Base-by-base conservation (phyloP, 2,888 invertebrate genomes). In the Mechanitis mazaeus region DNA sequence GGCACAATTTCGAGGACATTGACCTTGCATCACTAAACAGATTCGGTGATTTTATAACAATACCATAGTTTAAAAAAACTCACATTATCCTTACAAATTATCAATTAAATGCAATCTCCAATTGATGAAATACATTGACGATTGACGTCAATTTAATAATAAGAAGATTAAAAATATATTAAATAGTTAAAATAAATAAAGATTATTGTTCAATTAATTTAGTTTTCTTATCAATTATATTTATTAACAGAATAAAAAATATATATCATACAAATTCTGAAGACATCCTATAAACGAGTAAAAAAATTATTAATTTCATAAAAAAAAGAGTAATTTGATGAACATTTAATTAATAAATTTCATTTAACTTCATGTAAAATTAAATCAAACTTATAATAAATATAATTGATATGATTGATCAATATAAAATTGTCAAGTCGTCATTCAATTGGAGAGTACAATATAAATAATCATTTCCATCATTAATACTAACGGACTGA, bases 401-500 rank as follows among this genome's bases (percentile, higher is more conserved):
- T 20, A 20, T 20, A 20, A 20, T 20, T 20, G 20, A 20, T 20
- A 20, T 20, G 20, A 20, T 20, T 20, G 20, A 20, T 20, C 20
- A 20, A 20, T 20, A 20, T 0, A 20, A 20, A 20, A 20, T 20
- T 20, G 20, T 20, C 20, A 20, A 20, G 20, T 20, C 20, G 20
- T 20, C 20, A 20, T 20, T 50, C 31, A 50, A 50, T 50, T 50
- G 50, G 31, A 50, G 50, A 50, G 6, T 2, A 50, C 50, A 3
- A n/a, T 47, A 47, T 83, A 82, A 81, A 81, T 83, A 79, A 79
- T 80, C 78, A 72, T 79, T 78, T 81, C 69, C 69, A 70, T 68
- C 63, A 71, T 73, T 81, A 74, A 72, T 79, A 72, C 88, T 88
- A 89, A 80, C 89, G 87, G 87, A 88, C 89, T 87, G 88, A 78